A percentile compares a stretch with the other conserved stretches of the same genome.
These are phyloP conservation scores for Chelon labrosus DNA, from an alignment of 2,797 vertebrate species.

Conservation along the genomic window DNA sequence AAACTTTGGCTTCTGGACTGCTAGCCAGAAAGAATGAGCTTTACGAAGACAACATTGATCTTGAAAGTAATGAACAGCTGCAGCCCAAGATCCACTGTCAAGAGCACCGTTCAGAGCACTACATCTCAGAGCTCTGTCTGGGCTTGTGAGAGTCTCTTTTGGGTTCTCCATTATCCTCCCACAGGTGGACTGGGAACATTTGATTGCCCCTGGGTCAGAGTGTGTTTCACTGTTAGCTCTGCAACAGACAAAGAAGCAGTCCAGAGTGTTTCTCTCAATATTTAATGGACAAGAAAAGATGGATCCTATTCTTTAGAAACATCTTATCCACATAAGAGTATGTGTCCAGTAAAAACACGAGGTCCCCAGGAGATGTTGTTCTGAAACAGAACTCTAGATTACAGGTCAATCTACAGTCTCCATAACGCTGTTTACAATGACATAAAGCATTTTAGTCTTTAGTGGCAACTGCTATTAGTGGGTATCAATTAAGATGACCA, in stretches of 20 bases:
- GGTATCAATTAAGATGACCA: not conserved
- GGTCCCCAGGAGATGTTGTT: not conserved
- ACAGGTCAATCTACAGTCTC: not conserved
- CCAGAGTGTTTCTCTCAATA: no score
- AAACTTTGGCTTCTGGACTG: not conserved
- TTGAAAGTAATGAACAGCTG: conserved; percentile 5
- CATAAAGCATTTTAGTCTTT: not conserved
- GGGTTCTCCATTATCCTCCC: not conserved
- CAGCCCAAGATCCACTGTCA: not conserved
- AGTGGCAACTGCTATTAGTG: no score
- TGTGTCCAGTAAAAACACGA: not conserved
- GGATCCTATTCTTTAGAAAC: no score
- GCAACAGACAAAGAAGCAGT: no score
- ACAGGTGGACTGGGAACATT: conserved; percentile 19
- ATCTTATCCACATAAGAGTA: not conserved
- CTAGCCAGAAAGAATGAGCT: not conserved
- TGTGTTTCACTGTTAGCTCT: not conserved
- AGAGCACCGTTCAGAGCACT: not conserved
- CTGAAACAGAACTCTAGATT: no score
- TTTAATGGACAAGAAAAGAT: no score
- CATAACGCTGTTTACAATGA: not conserved
- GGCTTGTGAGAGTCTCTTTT: conserved; percentile 1
- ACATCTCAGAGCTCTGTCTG: conserved; percentile 1
- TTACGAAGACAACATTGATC: not conserved
- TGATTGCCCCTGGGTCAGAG: not conserved